These are phyloP conservation scores for Seira musarum DNA, from an alignment of 2,888 invertebrate species.

Conservation along the genomic window DNA sequence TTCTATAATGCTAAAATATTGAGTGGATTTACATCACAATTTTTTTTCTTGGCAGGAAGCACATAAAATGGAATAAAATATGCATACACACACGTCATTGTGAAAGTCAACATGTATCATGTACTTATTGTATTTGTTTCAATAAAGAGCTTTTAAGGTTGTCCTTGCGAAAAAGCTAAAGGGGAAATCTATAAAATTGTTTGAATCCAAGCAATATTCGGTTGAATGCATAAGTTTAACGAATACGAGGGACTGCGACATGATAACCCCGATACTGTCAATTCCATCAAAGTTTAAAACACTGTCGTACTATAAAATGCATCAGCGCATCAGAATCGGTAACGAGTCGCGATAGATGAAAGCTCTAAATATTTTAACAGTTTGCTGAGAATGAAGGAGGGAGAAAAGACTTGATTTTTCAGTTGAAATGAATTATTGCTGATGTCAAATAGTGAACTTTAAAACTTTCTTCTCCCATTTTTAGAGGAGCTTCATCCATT, in stretches of 20 bases:
- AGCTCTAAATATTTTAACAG: not conserved
- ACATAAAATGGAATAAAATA: not conserved
- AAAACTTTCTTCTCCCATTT: not conserved
- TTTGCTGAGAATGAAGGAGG: no score
- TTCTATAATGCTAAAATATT: no score
- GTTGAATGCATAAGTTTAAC: not conserved
- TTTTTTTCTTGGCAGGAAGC: not conserved
- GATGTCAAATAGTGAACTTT: not conserved
- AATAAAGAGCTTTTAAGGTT: not conserved
- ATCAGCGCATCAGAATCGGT: not conserved
- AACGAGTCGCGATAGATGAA: not conserved
- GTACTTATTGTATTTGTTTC: not conserved
- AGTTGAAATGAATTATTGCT: no score
- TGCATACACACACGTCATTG: not conserved
- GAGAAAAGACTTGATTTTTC: not conserved
- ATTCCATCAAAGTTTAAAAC: not conserved
- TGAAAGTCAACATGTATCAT: conserved; percentile 13
- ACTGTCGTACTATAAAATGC: not conserved
- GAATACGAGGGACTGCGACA: not conserved
- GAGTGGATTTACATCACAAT: conserved; percentile 15
- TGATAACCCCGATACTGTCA: not conserved
- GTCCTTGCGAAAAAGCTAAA: not conserved
- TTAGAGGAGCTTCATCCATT: not conserved
- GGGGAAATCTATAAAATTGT: conserved; percentile 9
- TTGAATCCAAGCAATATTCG: not conserved